Evolutionary conservation across 2,888 invertebrate genomes (phyloP), one percentile per base, ranked within the genome.

Genomic region (Amphiduros pacificus): DNA sequence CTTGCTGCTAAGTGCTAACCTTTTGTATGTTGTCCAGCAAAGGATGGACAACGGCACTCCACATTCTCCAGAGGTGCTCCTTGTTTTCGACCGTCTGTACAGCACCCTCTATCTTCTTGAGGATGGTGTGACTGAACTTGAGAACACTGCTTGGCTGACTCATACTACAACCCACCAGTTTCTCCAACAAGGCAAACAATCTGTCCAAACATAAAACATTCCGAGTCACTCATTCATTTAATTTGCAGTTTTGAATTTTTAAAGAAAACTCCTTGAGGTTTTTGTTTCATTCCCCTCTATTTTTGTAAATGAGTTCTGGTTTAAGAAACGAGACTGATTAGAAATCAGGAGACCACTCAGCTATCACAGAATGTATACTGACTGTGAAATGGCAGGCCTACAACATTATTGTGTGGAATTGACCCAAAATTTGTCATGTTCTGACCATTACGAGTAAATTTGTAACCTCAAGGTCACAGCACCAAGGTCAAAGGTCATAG

Each of bases 1-100:
- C 9, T 14, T 36, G 11, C 36, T 36, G 17, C 9, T 36, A 36
- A 36, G 17, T 14, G 9, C 14, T 17, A 65, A 77, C 77, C 70
- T 74, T 71, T 24, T 59, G 65, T 17, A 79, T 71, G 57, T 74
- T 70, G 9, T 76, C 71, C 27, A 66, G 64, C 5, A 78, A 66
- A 0, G 71, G 71, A 48, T 70, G 62, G 11, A 72, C 73, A 17
- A 77, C 51, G 5, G 67, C 59, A 60, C 71, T 75, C 80, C 80
- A 80, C 54, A 78, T 58, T 36, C 73, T 65, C 73, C 76, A 76
- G 17, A 76, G 28, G 9, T 63, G 54, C 44, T 80, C 77, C 5
- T 63, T 32, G 41, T 67, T 67, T 27, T 72, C 67, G 0, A 75
- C 54, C 52, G 65, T 67, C 29, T 63, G 28, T 1, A 66, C 70